phyloP scores from a whole-genome alignment of 2,113 vertebrate genomes.

The Sinocyclocheilus anophthalmus region DNA sequence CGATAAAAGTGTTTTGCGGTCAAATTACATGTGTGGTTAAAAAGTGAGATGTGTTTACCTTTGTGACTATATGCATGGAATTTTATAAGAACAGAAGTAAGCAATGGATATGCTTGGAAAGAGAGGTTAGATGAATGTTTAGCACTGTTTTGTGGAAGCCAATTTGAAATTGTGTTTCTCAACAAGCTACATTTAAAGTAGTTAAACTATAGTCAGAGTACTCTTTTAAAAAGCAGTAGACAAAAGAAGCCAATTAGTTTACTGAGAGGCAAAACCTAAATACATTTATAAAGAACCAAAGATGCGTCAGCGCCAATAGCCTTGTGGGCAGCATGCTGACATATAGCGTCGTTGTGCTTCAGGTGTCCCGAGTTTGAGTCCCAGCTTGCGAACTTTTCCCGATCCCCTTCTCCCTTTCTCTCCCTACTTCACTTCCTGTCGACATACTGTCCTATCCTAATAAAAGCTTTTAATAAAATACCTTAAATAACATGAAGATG shows the following conservation, averaged over 20 bases:
- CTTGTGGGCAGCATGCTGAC: too few relatives aligned
- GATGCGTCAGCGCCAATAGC: too few relatives aligned
- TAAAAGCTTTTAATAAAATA: too few relatives aligned
- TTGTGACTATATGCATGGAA: not conserved
- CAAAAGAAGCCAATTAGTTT: not conserved
- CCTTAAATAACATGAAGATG: not conserved
- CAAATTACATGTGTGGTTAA: slow-evolving; percentile 17
- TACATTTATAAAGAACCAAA: not conserved
- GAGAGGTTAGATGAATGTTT: not conserved
- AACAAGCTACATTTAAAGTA: not conserved
- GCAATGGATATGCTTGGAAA: not conserved
- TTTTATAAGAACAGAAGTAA: not conserved
- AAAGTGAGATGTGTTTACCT: not conserved
- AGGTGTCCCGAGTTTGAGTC: too few relatives aligned
- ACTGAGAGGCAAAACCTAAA: not conserved
- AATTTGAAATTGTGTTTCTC: not conserved
- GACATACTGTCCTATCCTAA: too few relatives aligned
- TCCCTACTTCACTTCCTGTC: too few relatives aligned
- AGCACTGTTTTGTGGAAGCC: not conserved
- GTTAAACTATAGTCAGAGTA: not conserved
- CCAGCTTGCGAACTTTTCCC: too few relatives aligned
- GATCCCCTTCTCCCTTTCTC: too few relatives aligned
- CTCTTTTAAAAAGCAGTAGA: not conserved
- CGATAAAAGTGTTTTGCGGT: slow-evolving; percentile 6
- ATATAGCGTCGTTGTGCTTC: too few relatives aligned